Conservation (phyloP, 2,113 vertebrate species). For the Tonatia bakeri region DNA sequence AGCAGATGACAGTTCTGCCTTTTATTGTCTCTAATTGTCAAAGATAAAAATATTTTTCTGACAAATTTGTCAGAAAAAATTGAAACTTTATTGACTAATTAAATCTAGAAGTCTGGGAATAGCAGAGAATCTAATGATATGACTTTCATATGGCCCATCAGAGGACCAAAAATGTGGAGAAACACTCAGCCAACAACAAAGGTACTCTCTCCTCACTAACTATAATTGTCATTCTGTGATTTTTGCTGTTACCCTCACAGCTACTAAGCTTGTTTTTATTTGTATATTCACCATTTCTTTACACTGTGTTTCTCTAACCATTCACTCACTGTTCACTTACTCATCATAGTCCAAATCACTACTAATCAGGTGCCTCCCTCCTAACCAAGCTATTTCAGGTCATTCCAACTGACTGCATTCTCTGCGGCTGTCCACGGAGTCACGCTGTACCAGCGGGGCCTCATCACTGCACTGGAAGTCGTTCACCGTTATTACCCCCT, state of each 20-base stretch:
- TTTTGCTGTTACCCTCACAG: neutral
- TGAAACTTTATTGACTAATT: neutral
- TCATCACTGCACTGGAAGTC: too few species aligned
- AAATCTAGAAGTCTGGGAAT: neutral
- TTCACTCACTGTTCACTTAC: neutral
- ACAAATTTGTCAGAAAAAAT: neutral
- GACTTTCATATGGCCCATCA: neutral
- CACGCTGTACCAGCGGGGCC: rapidly evolving
- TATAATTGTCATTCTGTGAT: neutral
- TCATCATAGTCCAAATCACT: neutral
- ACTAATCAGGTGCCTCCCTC: neutral
- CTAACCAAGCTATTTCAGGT: neutral
- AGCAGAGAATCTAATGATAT: neutral
- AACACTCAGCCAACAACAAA: neutral
- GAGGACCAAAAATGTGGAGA: neutral
- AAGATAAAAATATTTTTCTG: neutral
- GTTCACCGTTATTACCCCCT: neutral
- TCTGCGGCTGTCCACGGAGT: neutral
- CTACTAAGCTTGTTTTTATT: neutral
- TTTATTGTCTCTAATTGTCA: neutral
- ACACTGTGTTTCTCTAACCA: neutral
- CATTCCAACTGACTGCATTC: neutral
- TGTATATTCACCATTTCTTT: neutral
- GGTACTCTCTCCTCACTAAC: neutral
- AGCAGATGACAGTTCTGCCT: neutral